phyloP scores from a whole-genome alignment of 1,140 invertebrate genomes.

The Leptoteleia sp. region DNA sequence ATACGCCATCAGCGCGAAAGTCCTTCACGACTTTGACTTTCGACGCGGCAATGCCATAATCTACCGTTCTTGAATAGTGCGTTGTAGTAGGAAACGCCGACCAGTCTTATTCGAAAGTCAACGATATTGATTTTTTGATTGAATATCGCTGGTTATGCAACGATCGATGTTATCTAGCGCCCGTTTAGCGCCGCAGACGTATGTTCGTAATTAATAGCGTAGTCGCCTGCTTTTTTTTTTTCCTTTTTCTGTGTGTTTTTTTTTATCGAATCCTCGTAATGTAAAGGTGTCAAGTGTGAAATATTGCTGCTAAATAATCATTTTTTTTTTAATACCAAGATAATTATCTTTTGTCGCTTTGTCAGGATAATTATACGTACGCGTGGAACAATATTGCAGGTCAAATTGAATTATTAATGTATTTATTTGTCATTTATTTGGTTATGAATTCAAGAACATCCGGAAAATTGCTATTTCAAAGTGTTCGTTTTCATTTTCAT shows the following conservation, averaged over 20 bases:
- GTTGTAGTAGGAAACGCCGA: constrained; percentile 56
- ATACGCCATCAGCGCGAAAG: too few species aligned
- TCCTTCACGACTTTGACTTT: constrained; percentile 66
- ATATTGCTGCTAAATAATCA: constrained; percentile 19
- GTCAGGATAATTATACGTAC: constrained; percentile 8
- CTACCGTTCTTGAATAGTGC: constrained; percentile 48
- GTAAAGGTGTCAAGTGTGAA: constrained; percentile 35
- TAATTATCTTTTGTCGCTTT: constrained; percentile 29
- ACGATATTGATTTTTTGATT: constrained; percentile 57
- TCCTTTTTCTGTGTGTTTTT: too few species aligned
- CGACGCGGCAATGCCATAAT: constrained; percentile 56
- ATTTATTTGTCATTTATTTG: too few species aligned
- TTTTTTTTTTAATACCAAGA: constrained; percentile 1
- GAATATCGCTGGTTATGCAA: constrained; percentile 48
- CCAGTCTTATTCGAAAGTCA: constrained; percentile 52
- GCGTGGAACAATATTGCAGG: too few species aligned
- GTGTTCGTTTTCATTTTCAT: too few species aligned
- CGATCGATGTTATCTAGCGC: constrained; percentile 39
- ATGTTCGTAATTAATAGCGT: constrained; percentile 46
- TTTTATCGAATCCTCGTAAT: constrained; percentile 15
- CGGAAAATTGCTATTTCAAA: too few species aligned
- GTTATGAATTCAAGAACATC: too few species aligned
- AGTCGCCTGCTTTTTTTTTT: too few species aligned
- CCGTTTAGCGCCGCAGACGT: constrained; percentile 19
- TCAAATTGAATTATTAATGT: too few species aligned